These are phyloP conservation scores for Clarias gariepinus DNA, from an alignment of 2,113 vertebrate species.

Conservation along the genomic window DNA sequence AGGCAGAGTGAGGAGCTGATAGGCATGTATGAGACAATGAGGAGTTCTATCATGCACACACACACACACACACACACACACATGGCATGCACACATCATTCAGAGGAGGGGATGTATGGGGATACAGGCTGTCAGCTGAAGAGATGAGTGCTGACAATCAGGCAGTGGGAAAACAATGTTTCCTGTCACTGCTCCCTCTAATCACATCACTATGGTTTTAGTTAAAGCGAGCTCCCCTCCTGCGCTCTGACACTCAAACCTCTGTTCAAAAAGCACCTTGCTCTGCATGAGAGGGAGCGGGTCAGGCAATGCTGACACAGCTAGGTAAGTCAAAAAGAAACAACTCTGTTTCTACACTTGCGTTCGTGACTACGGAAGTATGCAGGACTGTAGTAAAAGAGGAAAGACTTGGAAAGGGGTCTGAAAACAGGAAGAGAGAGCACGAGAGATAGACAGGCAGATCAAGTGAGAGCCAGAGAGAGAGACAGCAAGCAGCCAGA, in stretches of 20 bases:
- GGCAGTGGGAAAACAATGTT: slow-evolving; percentile 56
- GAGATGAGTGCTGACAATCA: slow-evolving; percentile 58
- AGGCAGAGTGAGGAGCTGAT: slow-evolving; percentile 52
- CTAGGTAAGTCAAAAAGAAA: slow-evolving; percentile 48
- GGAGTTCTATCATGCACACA: slow-evolving; percentile 34
- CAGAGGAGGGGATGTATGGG: slow-evolving; percentile 46
- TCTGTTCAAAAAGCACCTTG: slow-evolving; percentile 51
- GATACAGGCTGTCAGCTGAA: slow-evolving; percentile 55
- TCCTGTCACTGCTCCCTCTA: slow-evolving; percentile 54
- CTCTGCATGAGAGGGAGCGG: slow-evolving; percentile 25
- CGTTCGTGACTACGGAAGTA: slow-evolving; percentile 32
- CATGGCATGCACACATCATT: slow-evolving; percentile 35
- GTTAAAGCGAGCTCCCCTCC: slow-evolving; percentile 49
- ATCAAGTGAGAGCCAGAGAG: slow-evolving; percentile 22
- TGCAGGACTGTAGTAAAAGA: neutral
- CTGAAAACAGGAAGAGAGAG: slow-evolving; percentile 37
- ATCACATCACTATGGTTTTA: slow-evolving; percentile 57
- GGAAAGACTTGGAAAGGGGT: neutral
- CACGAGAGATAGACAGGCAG: slow-evolving; percentile 38
- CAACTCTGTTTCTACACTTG: slow-evolving; percentile 43
- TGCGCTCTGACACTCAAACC: slow-evolving; percentile 56
- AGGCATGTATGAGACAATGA: slow-evolving; percentile 55
- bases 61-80: slow-evolving; percentile 13
- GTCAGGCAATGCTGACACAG: slow-evolving; percentile 40
- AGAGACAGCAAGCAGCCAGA: slow-evolving; percentile 42